phyloP scores from a whole-genome alignment of 1,140 invertebrate species.

The Cyclargus thomasi region DNA sequence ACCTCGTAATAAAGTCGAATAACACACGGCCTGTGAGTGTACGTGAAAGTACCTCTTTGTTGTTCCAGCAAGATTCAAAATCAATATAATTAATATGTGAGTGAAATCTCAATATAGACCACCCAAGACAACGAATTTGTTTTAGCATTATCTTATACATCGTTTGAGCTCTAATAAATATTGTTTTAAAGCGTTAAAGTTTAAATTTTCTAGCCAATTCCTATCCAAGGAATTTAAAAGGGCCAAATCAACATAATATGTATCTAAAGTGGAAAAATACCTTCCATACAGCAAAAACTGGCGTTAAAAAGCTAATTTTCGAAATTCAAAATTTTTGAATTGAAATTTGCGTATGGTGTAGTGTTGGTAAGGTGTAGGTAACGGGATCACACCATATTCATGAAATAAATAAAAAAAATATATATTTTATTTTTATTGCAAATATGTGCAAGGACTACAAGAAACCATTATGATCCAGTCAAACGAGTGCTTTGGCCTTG shows the following conservation, averaged over 20 bases:
- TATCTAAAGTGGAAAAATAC: too few relatives aligned
- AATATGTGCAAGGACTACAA: neutral
- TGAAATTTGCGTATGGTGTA: too few relatives aligned
- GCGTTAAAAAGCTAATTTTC: too few relatives aligned
- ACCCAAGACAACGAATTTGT: constrained; percentile 53
- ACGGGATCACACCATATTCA: too few relatives aligned
- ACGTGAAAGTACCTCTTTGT: constrained; percentile 9
- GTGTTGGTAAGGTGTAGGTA: too few relatives aligned
- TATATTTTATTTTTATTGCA: too few relatives aligned
- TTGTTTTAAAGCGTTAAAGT: neutral
- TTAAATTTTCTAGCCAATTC: neutral
- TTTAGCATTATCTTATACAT: constrained; percentile 28
- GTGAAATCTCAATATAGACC: constrained; percentile 58
- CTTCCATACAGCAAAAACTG: too few relatives aligned
- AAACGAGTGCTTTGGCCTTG: constrained; percentile 5
- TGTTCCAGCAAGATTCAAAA: neutral
- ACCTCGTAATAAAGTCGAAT: too few relatives aligned
- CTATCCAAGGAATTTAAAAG: neutral
- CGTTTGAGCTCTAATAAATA: constrained; percentile 15
- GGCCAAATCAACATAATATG: neutral
- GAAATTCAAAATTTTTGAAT: too few relatives aligned
- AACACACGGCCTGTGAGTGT: too few relatives aligned
- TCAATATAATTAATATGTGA: constrained; percentile 18
- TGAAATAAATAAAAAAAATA: too few relatives aligned
- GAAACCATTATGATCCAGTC: constrained; percentile 10